phyloP scores from a whole-genome alignment of 2,888 invertebrate genomes.

The Sphaerophoria taeniata region DNA sequence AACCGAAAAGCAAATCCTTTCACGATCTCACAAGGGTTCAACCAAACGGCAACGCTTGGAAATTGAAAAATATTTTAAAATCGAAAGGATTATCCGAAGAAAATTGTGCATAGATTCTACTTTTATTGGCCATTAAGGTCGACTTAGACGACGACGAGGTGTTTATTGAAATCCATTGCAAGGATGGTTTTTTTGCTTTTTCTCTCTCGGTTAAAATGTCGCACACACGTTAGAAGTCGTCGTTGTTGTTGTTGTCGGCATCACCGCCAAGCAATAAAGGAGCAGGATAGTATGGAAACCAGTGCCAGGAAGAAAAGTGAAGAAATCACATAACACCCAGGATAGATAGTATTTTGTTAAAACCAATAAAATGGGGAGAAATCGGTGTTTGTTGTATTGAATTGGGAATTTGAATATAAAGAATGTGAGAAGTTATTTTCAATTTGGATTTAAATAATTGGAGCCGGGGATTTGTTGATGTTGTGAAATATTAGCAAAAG shows the following conservation, averaged over 20 bases:
- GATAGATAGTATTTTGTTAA: conserved; percentile 44
- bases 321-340: not conserved
- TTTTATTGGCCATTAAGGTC: conserved; percentile 83
- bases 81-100: conserved; percentile 70
- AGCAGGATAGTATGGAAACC: no score
- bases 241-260: not conserved
- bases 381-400: conserved; percentile 40
- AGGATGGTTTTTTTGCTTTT: conserved; percentile 26
- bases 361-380: conserved; percentile 44
- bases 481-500: conserved; percentile 13
- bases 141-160: conserved; percentile 79
- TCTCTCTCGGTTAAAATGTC: not conserved
- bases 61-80: conserved; percentile 72
- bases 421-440: conserved; percentile 65
- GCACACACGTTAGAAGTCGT: conserved; percentile 57
- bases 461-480: conserved; percentile 35
- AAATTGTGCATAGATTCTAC: conserved; percentile 78
- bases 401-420: conserved; percentile 30
- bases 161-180: conserved; percentile 69
- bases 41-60: not conserved
- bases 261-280: not conserved
- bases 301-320: not conserved
- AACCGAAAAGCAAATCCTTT: conserved; percentile 34
- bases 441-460: conserved; percentile 61
- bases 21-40: conserved; percentile 43